Evolutionary conservation across 2,113 vertebrate species (phyloP).

Genomic region (Tympanuchus pallidicinctus): DNA sequence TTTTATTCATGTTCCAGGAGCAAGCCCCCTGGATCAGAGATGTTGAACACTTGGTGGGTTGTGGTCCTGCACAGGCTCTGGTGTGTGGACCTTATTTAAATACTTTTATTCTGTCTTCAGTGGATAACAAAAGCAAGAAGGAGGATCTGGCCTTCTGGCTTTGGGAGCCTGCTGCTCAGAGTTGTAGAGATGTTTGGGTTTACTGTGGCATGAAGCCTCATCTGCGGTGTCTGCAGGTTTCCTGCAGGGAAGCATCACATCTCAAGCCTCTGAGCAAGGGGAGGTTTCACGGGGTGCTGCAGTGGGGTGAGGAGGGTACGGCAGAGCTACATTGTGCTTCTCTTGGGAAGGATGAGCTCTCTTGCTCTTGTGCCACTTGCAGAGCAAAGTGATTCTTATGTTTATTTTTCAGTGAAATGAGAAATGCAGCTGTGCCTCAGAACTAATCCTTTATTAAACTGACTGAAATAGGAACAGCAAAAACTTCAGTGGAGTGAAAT

Average conservation of each 20-base stretch:
- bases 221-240: not conserved
- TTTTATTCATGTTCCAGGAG: not conserved
- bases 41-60: not conserved
- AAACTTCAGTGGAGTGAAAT: not conserved
- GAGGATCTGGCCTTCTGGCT: not conserved
- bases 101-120: not conserved
- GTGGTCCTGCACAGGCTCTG: not conserved
- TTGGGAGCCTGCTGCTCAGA: not conserved
- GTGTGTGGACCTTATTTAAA: not conserved
- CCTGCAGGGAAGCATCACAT: not conserved
- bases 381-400: not conserved
- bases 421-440: not conserved
- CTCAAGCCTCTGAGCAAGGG: not conserved
- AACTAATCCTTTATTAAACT: conserved; percentile 36
- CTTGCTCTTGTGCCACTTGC: not conserved
- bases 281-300: not conserved
- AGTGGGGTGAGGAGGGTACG: not conserved
- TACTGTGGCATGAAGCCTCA: not conserved
- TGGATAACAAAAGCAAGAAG: not conserved
- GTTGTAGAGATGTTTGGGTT: not conserved
- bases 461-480: not conserved
- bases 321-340: rapidly evolving
- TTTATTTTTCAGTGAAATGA: conserved; percentile 30
- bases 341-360: not conserved
- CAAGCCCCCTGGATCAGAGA: not conserved